Conservation (phyloP, 2,797 vertebrate genomes). For the Catostomus latipinnis region DNA sequence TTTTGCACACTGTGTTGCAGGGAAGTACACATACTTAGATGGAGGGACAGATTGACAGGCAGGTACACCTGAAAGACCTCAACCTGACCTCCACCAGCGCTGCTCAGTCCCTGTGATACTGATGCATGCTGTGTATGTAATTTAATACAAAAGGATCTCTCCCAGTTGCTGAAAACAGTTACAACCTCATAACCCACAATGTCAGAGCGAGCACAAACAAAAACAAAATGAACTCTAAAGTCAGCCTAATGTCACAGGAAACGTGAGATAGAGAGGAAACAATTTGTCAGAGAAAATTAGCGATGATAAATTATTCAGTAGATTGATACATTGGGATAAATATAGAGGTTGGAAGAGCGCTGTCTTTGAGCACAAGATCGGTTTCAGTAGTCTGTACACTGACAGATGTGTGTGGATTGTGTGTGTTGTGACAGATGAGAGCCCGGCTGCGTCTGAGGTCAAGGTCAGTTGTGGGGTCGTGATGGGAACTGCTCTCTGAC, state of each 20-base stretch:
- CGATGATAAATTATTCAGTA: slow-evolving; percentile 55
- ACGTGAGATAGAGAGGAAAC: slow-evolving; percentile 55
- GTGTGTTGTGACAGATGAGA: slow-evolving; percentile 50
- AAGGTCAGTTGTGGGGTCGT: slow-evolving; percentile 55
- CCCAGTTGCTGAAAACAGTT: background rate
- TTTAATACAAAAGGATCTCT: slow-evolving; percentile 10
- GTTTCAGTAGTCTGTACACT: slow-evolving; percentile 30
- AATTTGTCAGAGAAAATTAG: slow-evolving; percentile 60
- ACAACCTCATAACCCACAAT: slow-evolving; percentile 31
- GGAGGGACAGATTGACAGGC: background rate
- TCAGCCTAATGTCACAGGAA: slow-evolving; percentile 43
- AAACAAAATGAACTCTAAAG: slow-evolving; percentile 7
- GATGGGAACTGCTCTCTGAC: slow-evolving; percentile 36
- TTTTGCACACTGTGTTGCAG: too few species aligned
- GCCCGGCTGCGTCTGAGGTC: slow-evolving; percentile 44
- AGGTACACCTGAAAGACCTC: background rate
- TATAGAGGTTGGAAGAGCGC: slow-evolving; percentile 33
- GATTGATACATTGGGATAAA: slow-evolving; percentile 52
- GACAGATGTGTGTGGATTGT: slow-evolving; percentile 37
- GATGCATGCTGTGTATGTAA: background rate
- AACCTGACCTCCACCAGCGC: slow-evolving; percentile 7
- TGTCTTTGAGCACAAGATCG: slow-evolving; percentile 30
- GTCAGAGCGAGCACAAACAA: slow-evolving; percentile 40
- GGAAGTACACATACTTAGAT: too few species aligned
- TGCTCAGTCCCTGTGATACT: background rate